These are phyloP conservation scores for Hyposmocoma kahamanoa DNA, from an alignment of 1,140 invertebrate genomes.

Conservation along the genomic window DNA sequence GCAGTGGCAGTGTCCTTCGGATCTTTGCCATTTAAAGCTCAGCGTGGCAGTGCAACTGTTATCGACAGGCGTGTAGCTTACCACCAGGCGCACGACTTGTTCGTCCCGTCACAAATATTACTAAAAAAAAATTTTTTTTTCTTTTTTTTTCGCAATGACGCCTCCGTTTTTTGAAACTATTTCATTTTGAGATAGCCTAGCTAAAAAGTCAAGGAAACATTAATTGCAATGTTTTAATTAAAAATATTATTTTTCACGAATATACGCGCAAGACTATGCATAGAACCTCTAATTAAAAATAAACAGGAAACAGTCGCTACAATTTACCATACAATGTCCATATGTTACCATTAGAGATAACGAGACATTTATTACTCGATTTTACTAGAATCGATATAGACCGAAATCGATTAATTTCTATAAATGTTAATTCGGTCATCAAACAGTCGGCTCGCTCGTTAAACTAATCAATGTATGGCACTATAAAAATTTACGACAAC, in stretches of 20 bases:
- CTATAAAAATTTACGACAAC: constrained; percentile 48
- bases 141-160: neutral
- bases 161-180: no score
- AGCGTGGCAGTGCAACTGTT: no score
- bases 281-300: constrained; percentile 26
- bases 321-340: constrained; percentile 40
- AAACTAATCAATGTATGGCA: constrained; percentile 58
- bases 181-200: no score
- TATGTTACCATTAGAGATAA: constrained; percentile 61
- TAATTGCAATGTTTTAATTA: neutral
- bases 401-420: constrained; percentile 59
- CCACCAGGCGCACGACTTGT: no score
- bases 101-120: no score
- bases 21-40: no score
- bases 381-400: constrained; percentile 34
- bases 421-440: constrained; percentile 59
- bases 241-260: neutral
- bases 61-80: no score
- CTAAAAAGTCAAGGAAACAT: no score
- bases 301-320: constrained; percentile 48
- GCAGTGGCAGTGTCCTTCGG: no score
- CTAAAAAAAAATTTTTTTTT: neutral
- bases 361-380: constrained; percentile 56
- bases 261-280: neutral
- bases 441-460: constrained; percentile 51